Evolutionary conservation across 2,888 invertebrate species (phyloP).

Genomic region (Dyspetes luteomarginatus): DNA sequence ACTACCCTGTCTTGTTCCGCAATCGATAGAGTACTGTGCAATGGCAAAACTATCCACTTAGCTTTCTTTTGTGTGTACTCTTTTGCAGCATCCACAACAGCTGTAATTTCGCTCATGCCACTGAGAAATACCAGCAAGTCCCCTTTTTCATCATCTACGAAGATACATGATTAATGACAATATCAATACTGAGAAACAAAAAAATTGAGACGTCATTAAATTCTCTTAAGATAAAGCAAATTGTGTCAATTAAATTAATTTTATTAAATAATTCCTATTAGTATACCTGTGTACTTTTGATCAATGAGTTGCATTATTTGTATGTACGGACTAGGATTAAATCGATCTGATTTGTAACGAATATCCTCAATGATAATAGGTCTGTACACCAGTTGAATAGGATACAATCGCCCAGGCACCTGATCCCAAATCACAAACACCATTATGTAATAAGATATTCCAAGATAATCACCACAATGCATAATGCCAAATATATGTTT

Average conservation of each 20-base stretch:
- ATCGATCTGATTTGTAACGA: conserved; percentile 87
- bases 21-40: conserved; percentile 96
- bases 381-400: conserved; percentile 95
- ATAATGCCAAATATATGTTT: too few species aligned
- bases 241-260: not conserved
- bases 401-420: conserved; percentile 97
- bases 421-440: conserved; percentile 82
- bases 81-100: conserved; percentile 93
- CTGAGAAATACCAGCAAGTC: conserved; percentile 98
- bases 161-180: conserved; percentile 35
- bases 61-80: conserved; percentile 91
- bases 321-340: conserved; percentile 97
- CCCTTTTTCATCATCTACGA: conserved; percentile 91
- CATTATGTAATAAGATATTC: too few species aligned
- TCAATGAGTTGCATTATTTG: conserved; percentile 97
- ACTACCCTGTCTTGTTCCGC: conserved; percentile 98
- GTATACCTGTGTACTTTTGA: conserved; percentile 91
- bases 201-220: conserved; percentile 53
- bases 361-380: conserved; percentile 88
- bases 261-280: not conserved
- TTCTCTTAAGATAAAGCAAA: conserved; percentile 14
- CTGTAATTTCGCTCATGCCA: conserved; percentile 96
- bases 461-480: conserved; percentile 25
- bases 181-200: conserved; percentile 45
- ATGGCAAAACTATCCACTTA: conserved; percentile 95